phyloP scores from a whole-genome alignment of 1,140 invertebrate species.

The Bombus terrestris region DNA sequence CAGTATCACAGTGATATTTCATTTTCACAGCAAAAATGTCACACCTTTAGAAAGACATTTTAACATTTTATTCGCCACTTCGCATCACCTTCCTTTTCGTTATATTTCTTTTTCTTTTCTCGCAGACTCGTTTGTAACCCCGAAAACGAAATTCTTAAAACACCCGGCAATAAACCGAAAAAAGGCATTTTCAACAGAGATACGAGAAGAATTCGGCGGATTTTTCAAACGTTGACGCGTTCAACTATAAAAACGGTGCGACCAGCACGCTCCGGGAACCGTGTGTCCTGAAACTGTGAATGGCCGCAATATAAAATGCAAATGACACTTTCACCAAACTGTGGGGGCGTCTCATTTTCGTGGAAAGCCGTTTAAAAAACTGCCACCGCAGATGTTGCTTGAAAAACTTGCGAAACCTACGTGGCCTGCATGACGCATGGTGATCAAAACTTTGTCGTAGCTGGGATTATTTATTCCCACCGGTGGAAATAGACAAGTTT shows the following conservation, averaged over 20 bases:
- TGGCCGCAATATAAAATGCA: conserved; percentile 53
- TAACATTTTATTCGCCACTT: neutral
- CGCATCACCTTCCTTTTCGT: neutral
- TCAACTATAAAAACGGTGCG: conserved; percentile 8
- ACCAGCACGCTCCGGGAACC: neutral
- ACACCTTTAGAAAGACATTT: neutral
- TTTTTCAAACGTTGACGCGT: conserved; percentile 32
- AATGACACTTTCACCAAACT: conserved; percentile 39
- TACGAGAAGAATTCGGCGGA: neutral
- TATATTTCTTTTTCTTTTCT: too few relatives aligned
- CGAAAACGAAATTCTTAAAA: neutral
- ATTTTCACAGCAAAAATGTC: neutral
- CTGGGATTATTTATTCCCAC: conserved; percentile 1
- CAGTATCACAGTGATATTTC: neutral
- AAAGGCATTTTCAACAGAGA: neutral
- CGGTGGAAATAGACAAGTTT: neutral
- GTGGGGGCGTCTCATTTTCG: conserved; percentile 3
- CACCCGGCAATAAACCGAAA: neutral
- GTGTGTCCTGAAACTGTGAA: conserved; percentile 26
- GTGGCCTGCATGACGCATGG: conserved; percentile 14
- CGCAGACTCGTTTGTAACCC: neutral
- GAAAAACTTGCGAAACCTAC: conserved; percentile 27
- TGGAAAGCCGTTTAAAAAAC: conserved; percentile 25
- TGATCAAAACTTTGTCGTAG: neutral
- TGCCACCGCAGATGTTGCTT: conserved; percentile 28